phyloP scores from a whole-genome alignment of 1,140 invertebrate genomes.

The Drosophila novamexicana region DNA sequence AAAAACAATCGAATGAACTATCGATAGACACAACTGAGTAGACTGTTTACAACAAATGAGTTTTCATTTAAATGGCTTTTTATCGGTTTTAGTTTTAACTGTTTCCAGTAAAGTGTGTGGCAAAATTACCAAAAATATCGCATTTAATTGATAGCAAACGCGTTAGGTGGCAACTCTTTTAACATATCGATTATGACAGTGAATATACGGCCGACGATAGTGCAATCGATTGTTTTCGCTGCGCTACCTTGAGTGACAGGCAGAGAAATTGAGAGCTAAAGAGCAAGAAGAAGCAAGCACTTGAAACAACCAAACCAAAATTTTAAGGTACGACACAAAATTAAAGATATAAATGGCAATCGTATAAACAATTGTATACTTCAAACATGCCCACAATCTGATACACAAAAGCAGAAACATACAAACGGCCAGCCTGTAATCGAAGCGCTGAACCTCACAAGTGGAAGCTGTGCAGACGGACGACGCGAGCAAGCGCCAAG shows the following conservation, averaged over 20 bases:
- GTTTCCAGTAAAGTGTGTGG: background rate
- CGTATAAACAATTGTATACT: slow-evolving; percentile 15
- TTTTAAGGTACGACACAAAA: slow-evolving; percentile 36
- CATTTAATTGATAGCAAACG: too few relatives aligned
- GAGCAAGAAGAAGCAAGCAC: slow-evolving; percentile 36
- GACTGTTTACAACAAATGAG: too few relatives aligned
- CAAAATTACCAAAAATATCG: background rate
- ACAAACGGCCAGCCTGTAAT: slow-evolving; percentile 16
- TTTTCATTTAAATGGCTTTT: background rate
- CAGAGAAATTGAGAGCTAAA: slow-evolving; percentile 39
- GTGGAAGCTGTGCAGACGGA: slow-evolving; percentile 38
- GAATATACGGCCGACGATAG: background rate
- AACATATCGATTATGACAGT: background rate
- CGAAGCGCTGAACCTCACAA: slow-evolving; percentile 14
- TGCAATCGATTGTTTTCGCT: slow-evolving; percentile 8
- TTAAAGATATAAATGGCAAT: background rate
- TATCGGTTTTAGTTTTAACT: background rate
- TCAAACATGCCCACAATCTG: slow-evolving; percentile 9
- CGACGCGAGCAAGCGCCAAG: slow-evolving; percentile 46
- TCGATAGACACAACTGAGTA: background rate
- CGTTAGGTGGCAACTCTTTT: background rate
- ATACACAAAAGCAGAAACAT: slow-evolving; percentile 11
- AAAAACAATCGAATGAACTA: background rate
- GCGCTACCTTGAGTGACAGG: slow-evolving; percentile 31
- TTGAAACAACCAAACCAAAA: slow-evolving; percentile 46